Evolutionary conservation across 2,113 vertebrate species (phyloP), one percentile per base, ranked within the genome.

Genomic region (Cochlearius cochlearius): DNA sequence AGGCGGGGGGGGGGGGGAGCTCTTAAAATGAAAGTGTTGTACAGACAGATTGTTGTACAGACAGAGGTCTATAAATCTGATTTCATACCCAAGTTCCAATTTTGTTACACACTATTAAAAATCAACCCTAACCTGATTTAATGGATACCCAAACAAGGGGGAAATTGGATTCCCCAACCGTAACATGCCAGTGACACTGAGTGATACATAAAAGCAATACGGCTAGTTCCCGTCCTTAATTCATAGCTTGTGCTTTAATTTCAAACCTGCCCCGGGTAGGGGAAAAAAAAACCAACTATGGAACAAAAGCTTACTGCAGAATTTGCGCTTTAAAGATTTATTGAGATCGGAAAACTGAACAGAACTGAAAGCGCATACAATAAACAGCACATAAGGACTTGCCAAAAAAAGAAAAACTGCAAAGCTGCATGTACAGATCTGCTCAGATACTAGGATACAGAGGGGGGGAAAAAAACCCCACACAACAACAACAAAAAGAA

Each of bases 51-150:
- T 26, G 39, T 39, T 83, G 69, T 83, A 82, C 76, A 87, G 56
- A 82, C 60, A 79, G 12, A 74, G 67, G 73, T 95, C 94, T 89
- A 91, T 94, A 95, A 95, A 96, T 96, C 87, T 97, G 71, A 96
- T 95, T 97, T 95, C 94, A 97, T 97, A 95, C 66, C 30, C 39
- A 94, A 95, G 52, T 92, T 95, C 77, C 91, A 94, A 88, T 94
- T 94, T 89, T 97, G 95, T 93, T 94, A 97, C 84, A 91, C 82
- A 18, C 87, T 97, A 94, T 95, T 96, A 96, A 95, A 96, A 95
- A 96, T 83, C 92, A 95, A 80, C 90, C 85, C 91, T 96, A 97
- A 96, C 92, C 79, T 95, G 96, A 96, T 95, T 97, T 97, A 97
- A 96, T 87, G 92, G 96, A 83, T 93, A 95, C 68, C 90, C 95